These are phyloP conservation scores for Myripristis murdjan DNA, from an alignment of 2,797 vertebrate species.

Conservation along the genomic window DNA sequence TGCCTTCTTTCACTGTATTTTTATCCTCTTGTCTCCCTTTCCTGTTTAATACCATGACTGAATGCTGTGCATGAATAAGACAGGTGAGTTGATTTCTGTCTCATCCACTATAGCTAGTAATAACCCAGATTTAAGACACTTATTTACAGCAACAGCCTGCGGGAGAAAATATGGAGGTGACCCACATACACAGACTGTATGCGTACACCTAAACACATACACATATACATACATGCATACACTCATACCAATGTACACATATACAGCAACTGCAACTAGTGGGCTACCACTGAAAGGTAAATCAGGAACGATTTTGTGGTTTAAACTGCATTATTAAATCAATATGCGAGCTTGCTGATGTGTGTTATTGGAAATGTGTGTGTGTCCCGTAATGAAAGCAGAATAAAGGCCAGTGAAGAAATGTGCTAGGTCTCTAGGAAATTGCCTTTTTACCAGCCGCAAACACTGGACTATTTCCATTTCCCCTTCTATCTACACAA, in stretches of 20 bases:
- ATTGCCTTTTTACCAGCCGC: slow-evolving; percentile 72
- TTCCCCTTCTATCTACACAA: slow-evolving; percentile 58
- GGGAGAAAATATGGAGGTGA: slow-evolving; percentile 46
- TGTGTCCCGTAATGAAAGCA: slow-evolving; percentile 55
- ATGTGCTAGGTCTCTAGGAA: slow-evolving; percentile 57
- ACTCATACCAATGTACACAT: neutral
- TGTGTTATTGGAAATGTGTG: slow-evolving; percentile 22
- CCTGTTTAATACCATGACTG: slow-evolving; percentile 24
- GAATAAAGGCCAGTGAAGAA: slow-evolving; percentile 60
- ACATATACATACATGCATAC: slow-evolving; percentile 9
- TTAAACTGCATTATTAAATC: slow-evolving; percentile 37
- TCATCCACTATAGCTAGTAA: slow-evolving; percentile 48
- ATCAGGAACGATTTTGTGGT: slow-evolving; percentile 20
- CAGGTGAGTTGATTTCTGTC: slow-evolving; percentile 52
- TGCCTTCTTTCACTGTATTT: slow-evolving; percentile 26
- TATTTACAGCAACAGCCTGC: slow-evolving; percentile 58
- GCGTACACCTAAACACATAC: neutral
- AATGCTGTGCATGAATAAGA: slow-evolving; percentile 42
- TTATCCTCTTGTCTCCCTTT: slow-evolving; percentile 20
- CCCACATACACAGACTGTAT: slow-evolving; percentile 41
- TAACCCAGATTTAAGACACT: slow-evolving; percentile 61
- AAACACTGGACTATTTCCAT: slow-evolving; percentile 68
- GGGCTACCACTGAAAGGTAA: neutral
- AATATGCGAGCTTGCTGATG: slow-evolving; percentile 26
- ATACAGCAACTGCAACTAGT: neutral